Percentiles rank a stretch among this genome's conserved stretches.
phyloP scores from a whole-genome alignment of 2,113 vertebrate genomes.

The Vicugna pacos region DNA sequence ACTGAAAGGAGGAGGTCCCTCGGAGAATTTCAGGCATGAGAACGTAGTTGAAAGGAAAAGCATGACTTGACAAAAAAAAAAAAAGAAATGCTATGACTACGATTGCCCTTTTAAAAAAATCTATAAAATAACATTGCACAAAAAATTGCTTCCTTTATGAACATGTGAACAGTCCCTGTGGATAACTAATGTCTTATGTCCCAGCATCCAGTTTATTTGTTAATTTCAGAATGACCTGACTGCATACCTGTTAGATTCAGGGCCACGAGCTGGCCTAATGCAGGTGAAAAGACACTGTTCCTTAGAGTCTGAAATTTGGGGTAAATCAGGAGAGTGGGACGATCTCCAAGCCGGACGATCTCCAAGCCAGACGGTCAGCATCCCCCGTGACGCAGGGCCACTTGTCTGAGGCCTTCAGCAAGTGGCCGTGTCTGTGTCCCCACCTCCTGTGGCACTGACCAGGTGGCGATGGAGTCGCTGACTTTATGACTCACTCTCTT shows the following conservation, averaged over 20 bases:
- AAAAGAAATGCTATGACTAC: not conserved
- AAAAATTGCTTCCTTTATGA: not conserved
- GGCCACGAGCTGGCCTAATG: accelerated
- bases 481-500: not conserved
- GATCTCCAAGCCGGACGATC: not conserved
- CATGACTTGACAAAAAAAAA: not conserved
- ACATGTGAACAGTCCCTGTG: not conserved
- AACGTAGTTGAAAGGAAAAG: not conserved
- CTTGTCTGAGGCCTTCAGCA: accelerated
- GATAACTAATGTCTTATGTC: not conserved
- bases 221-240: not conserved
- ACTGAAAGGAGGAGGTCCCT: not conserved
- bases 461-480: accelerated
- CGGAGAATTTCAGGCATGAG: not conserved
- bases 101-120: not conserved
- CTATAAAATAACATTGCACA: not conserved
- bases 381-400: accelerated
- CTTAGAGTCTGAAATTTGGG: not conserved
- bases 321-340: not conserved
- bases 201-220: no score
- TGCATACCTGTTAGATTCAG: accelerated
- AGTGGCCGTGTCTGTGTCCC: accelerated
- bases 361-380: accelerated
- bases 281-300: accelerated
- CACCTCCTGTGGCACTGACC: accelerated